Conservation (phyloP, 1,140 invertebrate species). For the Adelges cooleyi region DNA sequence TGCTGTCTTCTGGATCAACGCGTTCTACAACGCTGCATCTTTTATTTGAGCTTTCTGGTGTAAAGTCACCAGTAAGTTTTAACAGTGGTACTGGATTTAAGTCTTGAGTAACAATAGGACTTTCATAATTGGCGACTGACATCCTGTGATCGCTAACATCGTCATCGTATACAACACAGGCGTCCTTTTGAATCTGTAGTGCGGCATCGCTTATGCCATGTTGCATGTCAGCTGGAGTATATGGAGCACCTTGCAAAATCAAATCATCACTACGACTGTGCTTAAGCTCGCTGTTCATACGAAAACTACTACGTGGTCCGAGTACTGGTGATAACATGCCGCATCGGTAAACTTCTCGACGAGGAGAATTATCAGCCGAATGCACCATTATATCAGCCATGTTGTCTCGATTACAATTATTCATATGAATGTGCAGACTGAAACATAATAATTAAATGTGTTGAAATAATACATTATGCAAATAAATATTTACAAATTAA, state of each 20-base stretch:
- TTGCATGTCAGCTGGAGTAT: constrained; percentile 39
- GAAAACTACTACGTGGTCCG: constrained; percentile 30
- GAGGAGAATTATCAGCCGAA: constrained; percentile 20
- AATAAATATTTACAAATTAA: no score
- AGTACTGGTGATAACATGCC: constrained; percentile 18
- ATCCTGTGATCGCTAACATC: constrained; percentile 36
- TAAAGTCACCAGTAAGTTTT: constrained; percentile 36
- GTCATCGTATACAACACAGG: constrained; percentile 36
- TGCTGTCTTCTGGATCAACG: constrained; percentile 51
- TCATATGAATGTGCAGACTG: constrained; percentile 4
- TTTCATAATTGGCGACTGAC: constrained; percentile 24
- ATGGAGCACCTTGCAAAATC: constrained; percentile 38
- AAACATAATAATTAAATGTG: constrained; percentile 2
- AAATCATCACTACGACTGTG: constrained; percentile 37
- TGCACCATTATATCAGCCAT: constrained; percentile 27
- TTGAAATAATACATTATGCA: no score
- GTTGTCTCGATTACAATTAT: background rate
- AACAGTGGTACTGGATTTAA: constrained; percentile 30
- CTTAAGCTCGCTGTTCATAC: constrained; percentile 34
- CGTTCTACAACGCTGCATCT: constrained; percentile 38
- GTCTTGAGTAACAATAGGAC: constrained; percentile 18
- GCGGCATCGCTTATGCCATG: constrained; percentile 36
- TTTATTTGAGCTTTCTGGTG: constrained; percentile 29
- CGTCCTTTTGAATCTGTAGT: constrained; percentile 35
- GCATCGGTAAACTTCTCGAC: constrained; percentile 18